Evolutionary conservation across 2,888 invertebrate species (phyloP), one percentile per base, ranked within the genome.

Genomic region (Fissipunctia ypsillon): DNA sequence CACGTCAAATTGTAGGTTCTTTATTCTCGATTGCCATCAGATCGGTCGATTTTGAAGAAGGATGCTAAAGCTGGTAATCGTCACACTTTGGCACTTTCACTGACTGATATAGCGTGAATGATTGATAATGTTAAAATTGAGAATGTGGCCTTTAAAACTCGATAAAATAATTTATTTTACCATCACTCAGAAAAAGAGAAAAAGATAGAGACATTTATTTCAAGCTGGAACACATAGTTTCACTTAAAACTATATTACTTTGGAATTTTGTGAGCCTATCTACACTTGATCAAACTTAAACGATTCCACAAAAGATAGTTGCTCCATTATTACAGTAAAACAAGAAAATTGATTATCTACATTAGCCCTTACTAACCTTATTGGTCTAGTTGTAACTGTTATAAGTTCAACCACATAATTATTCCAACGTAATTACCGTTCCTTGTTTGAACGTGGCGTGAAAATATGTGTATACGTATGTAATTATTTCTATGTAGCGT

Each of bases 371-470:
- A 66, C 48, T 61, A 50, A 31, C 70, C 43, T 65, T 71, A 81
- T 75, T 54, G 43, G 57, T 56, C 35, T 52, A 12, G 25, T 25
- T 43, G 68, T 45, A 45, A 68, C 60, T 66, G 68, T 81, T 81
- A 66, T 70, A 78, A 73, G 74, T 75, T 71, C 59, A 75, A 80
- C 75, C 56, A 80, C 78, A 78, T 87, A 87, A 85, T 85, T 83
- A 85, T 87, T 77, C 71, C 73, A 66, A 78, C 65, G 73, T 85
- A 85, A 87, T 87, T 77, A 78, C 60, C 12, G 22, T 68, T 69
- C 73, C 87, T 57, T 76, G 74, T 85, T 76, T 45, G 84, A 75
- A 48, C 35, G 72, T 87, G 71, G 87, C 85, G 84, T 86, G 88
- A 83, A 84, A 83, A 78, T 84, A 84, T 86, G 81, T 84, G 80